phyloP scores from a whole-genome alignment of 1,140 invertebrate species.

The Bombus confusus region DNA sequence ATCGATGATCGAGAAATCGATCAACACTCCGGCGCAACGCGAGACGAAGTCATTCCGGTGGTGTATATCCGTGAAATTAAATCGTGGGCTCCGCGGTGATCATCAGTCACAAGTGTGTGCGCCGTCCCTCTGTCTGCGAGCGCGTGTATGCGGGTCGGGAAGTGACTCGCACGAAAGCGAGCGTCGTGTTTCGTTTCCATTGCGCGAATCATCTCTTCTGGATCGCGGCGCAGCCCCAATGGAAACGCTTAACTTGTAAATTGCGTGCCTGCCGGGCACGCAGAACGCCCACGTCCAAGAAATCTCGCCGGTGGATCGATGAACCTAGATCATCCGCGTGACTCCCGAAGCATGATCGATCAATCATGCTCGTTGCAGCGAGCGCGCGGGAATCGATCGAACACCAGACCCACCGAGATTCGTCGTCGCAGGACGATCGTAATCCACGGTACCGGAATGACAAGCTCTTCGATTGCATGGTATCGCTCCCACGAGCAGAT shows the following conservation, averaged over 20 bases:
- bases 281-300: conserved; percentile 54
- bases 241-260: conserved; percentile 68
- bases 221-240: conserved; percentile 24
- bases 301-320: conserved; percentile 48
- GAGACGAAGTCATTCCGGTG: conserved; percentile 50
- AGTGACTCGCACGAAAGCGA: conserved; percentile 47
- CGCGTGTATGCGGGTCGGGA: background rate
- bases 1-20: conserved; percentile 59
- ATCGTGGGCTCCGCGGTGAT: conserved; percentile 59
- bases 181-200: conserved; percentile 67
- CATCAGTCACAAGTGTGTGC: conserved; percentile 64
- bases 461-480: conserved; percentile 25
- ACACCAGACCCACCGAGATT: background rate
- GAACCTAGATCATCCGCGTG: conserved; percentile 33
- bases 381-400: conserved; percentile 21
- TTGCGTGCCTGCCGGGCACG: conserved; percentile 55
- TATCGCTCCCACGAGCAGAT: conserved; percentile 22
- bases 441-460: conserved; percentile 42
- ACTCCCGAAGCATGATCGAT: conserved; percentile 30
- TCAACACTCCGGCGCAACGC: conserved; percentile 31
- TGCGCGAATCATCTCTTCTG: conserved; percentile 68
- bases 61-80: conserved; percentile 70
- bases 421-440: conserved; percentile 37
- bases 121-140: conserved; percentile 19
- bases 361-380: background rate